Percentiles rank a stretch among this genome's conserved stretches.
phyloP scores from a whole-genome alignment of 2,113 vertebrate species.

The Ictalurus punctatus region DNA sequence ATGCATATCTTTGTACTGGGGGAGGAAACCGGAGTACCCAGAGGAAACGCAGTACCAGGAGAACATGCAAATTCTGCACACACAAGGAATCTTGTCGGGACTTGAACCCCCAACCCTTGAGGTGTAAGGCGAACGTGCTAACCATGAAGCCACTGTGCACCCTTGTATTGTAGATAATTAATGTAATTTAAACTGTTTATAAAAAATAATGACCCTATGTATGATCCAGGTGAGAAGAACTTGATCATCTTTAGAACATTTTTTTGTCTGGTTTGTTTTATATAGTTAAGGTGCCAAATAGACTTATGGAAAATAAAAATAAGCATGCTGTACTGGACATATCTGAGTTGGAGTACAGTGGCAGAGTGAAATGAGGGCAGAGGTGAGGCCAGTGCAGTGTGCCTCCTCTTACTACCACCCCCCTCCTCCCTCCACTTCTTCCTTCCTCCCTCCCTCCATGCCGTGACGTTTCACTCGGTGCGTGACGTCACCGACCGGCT shows the following conservation, averaged over 20 bases:
- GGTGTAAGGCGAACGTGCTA: too few species aligned
- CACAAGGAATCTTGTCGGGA: too few species aligned
- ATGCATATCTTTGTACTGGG: too few species aligned
- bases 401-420: neutral
- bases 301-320: neutral
- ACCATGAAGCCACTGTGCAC: too few species aligned
- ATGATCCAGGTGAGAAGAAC: neutral
- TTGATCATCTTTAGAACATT: neutral
- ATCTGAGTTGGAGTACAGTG: neutral
- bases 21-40: too few species aligned
- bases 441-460: neutral
- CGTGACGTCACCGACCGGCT: constrained; percentile 55
- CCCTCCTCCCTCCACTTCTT: too few species aligned
- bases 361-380: constrained; percentile 24
- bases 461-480: constrained; percentile 31
- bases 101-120: too few species aligned
- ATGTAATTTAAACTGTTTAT: too few species aligned
- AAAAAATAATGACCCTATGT: too few species aligned
- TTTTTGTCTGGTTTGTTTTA: neutral
- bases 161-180: too few species aligned
- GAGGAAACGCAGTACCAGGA: too few species aligned
- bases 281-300: neutral
- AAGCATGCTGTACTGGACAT: neutral
- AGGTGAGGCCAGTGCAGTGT: neutral
- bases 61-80: too few species aligned